These are phyloP conservation scores for Lysandra bellargus DNA, from an alignment of 2,888 invertebrate genomes.

Conservation along the genomic window DNA sequence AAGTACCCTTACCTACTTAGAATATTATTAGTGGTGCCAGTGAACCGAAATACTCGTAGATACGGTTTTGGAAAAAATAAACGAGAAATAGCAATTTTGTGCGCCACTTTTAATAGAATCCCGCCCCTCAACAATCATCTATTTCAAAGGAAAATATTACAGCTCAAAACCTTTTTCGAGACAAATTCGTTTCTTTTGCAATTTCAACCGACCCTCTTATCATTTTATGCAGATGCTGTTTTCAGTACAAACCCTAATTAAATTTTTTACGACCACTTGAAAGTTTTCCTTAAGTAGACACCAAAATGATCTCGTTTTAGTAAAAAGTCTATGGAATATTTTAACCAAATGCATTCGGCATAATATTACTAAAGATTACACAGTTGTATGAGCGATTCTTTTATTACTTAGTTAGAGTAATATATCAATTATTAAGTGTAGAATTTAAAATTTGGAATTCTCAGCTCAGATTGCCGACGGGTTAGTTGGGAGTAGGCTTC, in stretches of 20 bases:
- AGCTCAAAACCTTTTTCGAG: constrained; percentile 5
- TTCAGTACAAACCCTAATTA: constrained; percentile 15
- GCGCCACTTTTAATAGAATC: constrained; percentile 9
- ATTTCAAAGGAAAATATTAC: constrained; percentile 21
- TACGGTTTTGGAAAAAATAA: neutral
- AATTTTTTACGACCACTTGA: constrained; percentile 2
- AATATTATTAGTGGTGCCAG: neutral
- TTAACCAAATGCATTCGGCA: neutral
- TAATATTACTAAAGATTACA: no score
- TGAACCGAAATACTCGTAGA: neutral
- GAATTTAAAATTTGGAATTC: no score
- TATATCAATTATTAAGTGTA: no score
- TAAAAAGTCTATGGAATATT: neutral
- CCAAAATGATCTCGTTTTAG: neutral
- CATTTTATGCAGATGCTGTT: constrained; percentile 21
- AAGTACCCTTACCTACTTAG: neutral
- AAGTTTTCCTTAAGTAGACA: neutral
- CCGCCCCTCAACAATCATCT: constrained; percentile 15
- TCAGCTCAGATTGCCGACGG: no score
- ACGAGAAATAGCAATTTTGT: constrained; percentile 14
- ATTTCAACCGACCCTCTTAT: constrained; percentile 4
- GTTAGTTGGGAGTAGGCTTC: no score
- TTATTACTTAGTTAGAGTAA: no score
- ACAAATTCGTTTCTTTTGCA: constrained; percentile 18
- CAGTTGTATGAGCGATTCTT: no score